phyloP scores from a whole-genome alignment of 2,797 vertebrate species.

The Pantherophis alleghaniensis region DNA sequence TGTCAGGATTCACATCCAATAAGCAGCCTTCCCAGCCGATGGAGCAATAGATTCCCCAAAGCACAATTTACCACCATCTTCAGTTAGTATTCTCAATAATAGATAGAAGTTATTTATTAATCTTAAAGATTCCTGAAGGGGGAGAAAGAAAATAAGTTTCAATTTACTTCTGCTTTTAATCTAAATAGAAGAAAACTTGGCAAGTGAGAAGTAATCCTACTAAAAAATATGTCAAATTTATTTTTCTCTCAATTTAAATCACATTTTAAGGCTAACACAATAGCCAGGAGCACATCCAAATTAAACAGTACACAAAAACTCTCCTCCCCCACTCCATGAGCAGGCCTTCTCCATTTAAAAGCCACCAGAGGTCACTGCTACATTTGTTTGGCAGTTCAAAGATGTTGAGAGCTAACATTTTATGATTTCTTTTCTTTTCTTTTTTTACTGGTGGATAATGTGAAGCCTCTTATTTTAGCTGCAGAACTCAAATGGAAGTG shows the following conservation, averaged over 20 bases:
- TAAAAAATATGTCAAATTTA: background rate
- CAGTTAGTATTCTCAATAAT: background rate
- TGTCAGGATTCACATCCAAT: background rate
- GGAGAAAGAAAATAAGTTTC: background rate
- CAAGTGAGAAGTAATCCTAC: background rate
- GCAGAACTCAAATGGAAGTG: background rate
- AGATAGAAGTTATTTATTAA: background rate
- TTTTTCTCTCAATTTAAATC: background rate
- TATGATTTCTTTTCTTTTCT: background rate
- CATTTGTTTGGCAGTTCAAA: conserved; percentile 42
- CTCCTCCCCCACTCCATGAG: background rate
- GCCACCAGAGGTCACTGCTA: conserved; percentile 71
- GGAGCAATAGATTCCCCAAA: background rate
- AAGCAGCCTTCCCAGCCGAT: background rate
- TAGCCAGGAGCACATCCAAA: background rate
- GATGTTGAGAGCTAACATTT: conserved; percentile 12
- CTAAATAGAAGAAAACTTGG: background rate
- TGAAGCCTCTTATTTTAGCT: conserved; percentile 12
- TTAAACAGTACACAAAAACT: background rate
- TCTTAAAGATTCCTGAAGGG: background rate
- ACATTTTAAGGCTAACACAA: background rate
- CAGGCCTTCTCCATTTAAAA: conserved; percentile 37
- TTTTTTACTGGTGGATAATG: conserved; percentile 21
- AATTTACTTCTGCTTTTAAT: background rate
- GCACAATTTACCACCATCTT: background rate